Base-by-base conservation (phyloP, 2,888 invertebrate genomes). In the Cephus pulcher region DNA sequence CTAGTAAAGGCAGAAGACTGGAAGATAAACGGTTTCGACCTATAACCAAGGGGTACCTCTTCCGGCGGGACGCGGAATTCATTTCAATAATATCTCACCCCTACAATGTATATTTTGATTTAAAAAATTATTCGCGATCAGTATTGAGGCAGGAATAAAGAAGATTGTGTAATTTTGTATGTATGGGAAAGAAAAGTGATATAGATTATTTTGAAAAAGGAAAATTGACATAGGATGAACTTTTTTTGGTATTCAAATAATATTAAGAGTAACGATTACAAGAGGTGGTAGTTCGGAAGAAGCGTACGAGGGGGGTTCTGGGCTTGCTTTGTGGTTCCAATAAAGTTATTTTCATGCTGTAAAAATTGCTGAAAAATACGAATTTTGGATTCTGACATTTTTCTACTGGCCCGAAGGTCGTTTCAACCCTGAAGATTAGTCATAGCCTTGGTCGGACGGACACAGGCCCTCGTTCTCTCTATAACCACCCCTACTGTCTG, bases 11-110 rank as follows among this genome's bases (percentile, higher is more conserved):
- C 77, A 82, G 84, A 80, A 81, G 81, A 77, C 82, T 78, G 83
- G 87, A 89, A 88, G 89, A 89, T 90, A 88, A 90, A 90, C 90
- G 89, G 88, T 86, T 83, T 81, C 75, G 74, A 77, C 83, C 84
- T 82, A 79, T 80, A 81, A 81, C 81, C 75, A 77, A 74, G 82
- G 79, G 69, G 75, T 79, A 74, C 76, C 74, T 56, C 40, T 40
- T 40, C 40, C 23, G 40, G 15, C 35, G 70, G 79, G 35, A 76
- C 76, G 34, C 74, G 35, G 74, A 37, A 74, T 76, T 76, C 79
- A 69, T 78, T 79, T 75, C 76, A 69, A 70, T 76, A 73, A 79
- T 76, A 73, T 74, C 74, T 77, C 56, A n/a, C 23, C 40, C 34
- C 33, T 33, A 12, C 68, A 2, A 56, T 11, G 30, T 11, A 9